These are phyloP conservation scores for Eupithecia subumbrata DNA, from an alignment of 2,888 invertebrate species.

Conservation along the genomic window DNA sequence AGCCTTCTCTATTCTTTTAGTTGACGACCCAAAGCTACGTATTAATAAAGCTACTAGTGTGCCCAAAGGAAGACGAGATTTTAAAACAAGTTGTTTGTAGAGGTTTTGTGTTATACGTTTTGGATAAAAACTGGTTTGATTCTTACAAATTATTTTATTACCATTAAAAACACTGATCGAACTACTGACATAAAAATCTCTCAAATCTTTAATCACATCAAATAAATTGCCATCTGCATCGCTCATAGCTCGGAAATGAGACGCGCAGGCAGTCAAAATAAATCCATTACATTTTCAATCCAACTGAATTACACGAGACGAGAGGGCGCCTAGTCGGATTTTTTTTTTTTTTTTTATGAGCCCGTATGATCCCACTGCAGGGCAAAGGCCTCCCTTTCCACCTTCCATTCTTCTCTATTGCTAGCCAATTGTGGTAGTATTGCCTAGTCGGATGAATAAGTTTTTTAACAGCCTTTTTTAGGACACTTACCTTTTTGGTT, in stretches of 20 bases:
- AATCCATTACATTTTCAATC: slow-evolving; percentile 38
- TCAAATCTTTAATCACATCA: slow-evolving; percentile 11
- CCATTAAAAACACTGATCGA: neutral
- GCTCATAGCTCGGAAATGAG: slow-evolving; percentile 34
- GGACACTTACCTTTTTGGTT: neutral
- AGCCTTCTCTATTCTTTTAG: too few relatives aligned
- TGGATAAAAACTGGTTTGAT: neutral
- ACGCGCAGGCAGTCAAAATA: slow-evolving; percentile 34
- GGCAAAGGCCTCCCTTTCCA: too few relatives aligned
- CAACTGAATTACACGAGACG: slow-evolving; percentile 20
- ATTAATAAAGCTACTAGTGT: too few relatives aligned
- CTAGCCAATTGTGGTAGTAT: too few relatives aligned
- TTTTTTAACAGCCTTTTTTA: slow-evolving; percentile 7
- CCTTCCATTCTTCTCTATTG: too few relatives aligned
- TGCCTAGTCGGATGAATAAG: slow-evolving; percentile 11
- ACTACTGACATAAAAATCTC: neutral
- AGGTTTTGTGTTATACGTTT: too few relatives aligned
- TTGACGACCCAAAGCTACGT: too few relatives aligned
- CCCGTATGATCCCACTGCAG: too few relatives aligned
- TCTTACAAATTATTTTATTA: neutral
- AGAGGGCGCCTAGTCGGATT: slow-evolving; percentile 9
- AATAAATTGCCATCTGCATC: slow-evolving; percentile 27
- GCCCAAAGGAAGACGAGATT: too few relatives aligned
- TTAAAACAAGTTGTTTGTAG: too few relatives aligned
- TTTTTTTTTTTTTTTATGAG: too few relatives aligned